Conservation (phyloP, 1,140 invertebrate species). For the Olivierus martensii region DNA sequence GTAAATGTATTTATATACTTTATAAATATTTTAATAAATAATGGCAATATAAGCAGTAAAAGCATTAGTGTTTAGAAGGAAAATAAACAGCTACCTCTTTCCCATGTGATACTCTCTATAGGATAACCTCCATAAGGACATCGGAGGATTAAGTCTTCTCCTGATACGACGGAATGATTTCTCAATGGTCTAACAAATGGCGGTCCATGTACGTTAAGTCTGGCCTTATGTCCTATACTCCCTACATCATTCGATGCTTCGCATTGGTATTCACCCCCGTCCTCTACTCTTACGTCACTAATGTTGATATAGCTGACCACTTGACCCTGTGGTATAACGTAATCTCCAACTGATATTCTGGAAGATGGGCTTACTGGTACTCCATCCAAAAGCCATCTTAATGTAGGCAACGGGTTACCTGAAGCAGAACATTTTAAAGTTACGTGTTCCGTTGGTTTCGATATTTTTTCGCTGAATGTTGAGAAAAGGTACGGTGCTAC, state of each 20-base stretch:
- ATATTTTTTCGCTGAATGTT: constrained; percentile 9
- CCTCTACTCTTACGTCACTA: constrained; percentile 26
- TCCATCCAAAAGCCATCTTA: constrained; percentile 85
- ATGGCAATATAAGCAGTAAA: background rate
- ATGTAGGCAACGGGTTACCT: constrained; percentile 86
- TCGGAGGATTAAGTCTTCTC: constrained; percentile 27
- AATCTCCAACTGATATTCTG: constrained; percentile 47
- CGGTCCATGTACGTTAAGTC: constrained; percentile 25
- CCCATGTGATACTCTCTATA: constrained; percentile 31
- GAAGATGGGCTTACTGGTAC: constrained; percentile 3
- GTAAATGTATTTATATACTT: too few species aligned
- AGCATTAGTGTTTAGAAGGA: too few species aligned
- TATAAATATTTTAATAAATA: background rate
- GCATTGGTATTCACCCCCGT: constrained; percentile 33
- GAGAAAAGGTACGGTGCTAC: constrained; percentile 22
- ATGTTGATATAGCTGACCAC: constrained; percentile 35
- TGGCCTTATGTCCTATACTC: constrained; percentile 20
- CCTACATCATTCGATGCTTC: constrained; percentile 29
- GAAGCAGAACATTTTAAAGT: constrained; percentile 47
- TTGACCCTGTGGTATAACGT: constrained; percentile 24
- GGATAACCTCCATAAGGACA: constrained; percentile 23
- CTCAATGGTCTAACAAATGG: constrained; percentile 34
- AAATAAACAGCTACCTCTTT: constrained; percentile 26
- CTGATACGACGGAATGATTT: constrained; percentile 32
- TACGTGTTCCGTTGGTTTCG: background rate